phyloP scores from a whole-genome alignment of 1,140 invertebrate genomes.

The Drosophila parvula region DNA sequence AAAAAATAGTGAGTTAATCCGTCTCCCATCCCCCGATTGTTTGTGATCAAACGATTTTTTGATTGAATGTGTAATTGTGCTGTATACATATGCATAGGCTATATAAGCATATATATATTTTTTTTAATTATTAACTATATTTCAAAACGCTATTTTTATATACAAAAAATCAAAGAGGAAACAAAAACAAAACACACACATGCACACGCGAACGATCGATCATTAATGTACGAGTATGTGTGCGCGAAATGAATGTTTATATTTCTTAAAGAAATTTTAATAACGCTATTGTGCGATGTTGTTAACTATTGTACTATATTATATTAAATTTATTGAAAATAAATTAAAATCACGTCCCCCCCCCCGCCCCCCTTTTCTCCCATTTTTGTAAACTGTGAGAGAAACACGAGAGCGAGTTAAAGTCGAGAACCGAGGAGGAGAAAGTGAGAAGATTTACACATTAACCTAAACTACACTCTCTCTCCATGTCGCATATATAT shows the following conservation, averaged over 20 bases:
- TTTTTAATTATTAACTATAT: constrained; percentile 61
- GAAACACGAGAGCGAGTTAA: constrained; percentile 12
- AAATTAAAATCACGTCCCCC: constrained; percentile 59
- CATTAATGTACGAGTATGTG: constrained; percentile 71
- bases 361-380: too few species aligned
- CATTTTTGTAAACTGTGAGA: constrained; percentile 42
- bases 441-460: constrained; percentile 51
- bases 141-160: constrained; percentile 75
- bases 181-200: constrained; percentile 25
- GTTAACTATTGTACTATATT: constrained; percentile 83
- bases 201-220: constrained; percentile 51
- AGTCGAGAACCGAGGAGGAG: constrained; percentile 9
- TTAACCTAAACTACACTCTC: constrained; percentile 17
- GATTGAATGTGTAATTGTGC: constrained; percentile 43
- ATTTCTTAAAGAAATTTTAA: constrained; percentile 84
- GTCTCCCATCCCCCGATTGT: constrained; percentile 28
- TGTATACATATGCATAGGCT: too few species aligned
- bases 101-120: constrained; percentile 46
- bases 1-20: constrained; percentile 12
- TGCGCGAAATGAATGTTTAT: constrained; percentile 81
- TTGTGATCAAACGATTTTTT: constrained; percentile 41
- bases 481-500: constrained; percentile 26
- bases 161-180: constrained; percentile 27
- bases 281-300: constrained; percentile 84
- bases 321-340: constrained; percentile 65